Base-by-base conservation (phyloP, 2,888 invertebrate genomes). In the Melieria crassipennis region DNA sequence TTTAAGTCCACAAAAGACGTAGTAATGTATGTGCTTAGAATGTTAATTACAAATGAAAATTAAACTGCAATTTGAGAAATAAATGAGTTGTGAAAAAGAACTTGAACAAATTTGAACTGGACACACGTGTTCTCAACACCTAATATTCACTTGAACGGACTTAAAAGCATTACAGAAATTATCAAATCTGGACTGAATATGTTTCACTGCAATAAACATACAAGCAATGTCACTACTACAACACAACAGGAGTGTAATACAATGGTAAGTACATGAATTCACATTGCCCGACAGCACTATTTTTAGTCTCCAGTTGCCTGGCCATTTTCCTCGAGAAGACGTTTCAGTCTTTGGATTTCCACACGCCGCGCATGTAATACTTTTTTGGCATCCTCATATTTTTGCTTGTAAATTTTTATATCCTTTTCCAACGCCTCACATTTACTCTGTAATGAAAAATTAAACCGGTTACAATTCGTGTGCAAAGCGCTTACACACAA, bases 11-110 rank as follows among this genome's bases (percentile, higher is more conserved):
- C 47, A 73, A 78, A 79, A 78, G 78, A 80, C 77, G 79, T 81
- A 81, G 82, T 78, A 76, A 79, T 81, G 77, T 78, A 78, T 82
- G 81, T 81, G 82, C 81, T 82, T 81, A 82, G 82, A 79, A 76
- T 75, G 80, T 81, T 81, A 64, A 58, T 48, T 62, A 16, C 10
- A 55, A 52, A 58, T 30, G 10, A 6, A 13, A 10, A 58, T n/a
- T 16, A 57, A 52, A 61, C 13, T n/a, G 4, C 30, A 56, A 30
- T 30, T 57, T 61, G 43, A 46, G 11, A 62, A 52, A 61, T 61
- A 61, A 52, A 43, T 30, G 30, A 30, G 30, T 30, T 30, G 30
- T 30, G 30, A 30, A 30, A 30, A 30, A 1, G 30, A 30, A 30
- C 30, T 30, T 30, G 30, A 30, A 30, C 30, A 30, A 30, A 30